Conservation (phyloP, 2,888 invertebrate genomes). For the Cheilosia soror region DNA sequence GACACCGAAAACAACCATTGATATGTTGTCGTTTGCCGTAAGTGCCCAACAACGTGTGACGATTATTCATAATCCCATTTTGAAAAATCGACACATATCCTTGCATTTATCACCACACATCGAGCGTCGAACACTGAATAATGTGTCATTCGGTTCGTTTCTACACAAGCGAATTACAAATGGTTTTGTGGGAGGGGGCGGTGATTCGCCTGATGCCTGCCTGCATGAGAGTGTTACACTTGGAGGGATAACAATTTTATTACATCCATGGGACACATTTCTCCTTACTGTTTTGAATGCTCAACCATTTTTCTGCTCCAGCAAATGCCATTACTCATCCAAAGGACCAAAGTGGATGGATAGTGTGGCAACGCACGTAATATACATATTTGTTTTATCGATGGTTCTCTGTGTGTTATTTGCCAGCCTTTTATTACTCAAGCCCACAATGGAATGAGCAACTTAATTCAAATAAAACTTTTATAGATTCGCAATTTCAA, state of each 20-base stretch:
- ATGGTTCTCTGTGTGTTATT: conserved; percentile 31
- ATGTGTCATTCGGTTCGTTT: conserved; percentile 65
- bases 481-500: conserved; percentile 16
- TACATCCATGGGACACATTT: conserved; percentile 75
- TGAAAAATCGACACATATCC: conserved; percentile 75
- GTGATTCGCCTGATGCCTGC: neutral
- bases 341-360: conserved; percentile 67
- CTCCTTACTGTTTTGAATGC: conserved; percentile 72
- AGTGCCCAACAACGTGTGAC: conserved; percentile 75
- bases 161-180: conserved; percentile 55
- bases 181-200: neutral
- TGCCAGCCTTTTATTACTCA: conserved; percentile 4
- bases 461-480: conserved; percentile 31
- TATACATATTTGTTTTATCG: conserved; percentile 69
- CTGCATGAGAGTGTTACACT: conserved; percentile 51
- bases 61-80: conserved; percentile 75
- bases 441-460: conserved; percentile 8
- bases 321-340: conserved; percentile 70
- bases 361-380: conserved; percentile 68
- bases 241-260: conserved; percentile 72
- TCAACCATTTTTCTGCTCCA: conserved; percentile 70
- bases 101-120: conserved; percentile 69
- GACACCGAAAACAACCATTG: conserved; percentile 64
- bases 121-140: conserved; percentile 57
- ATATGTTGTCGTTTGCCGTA: conserved; percentile 63